A percentile compares a stretch with the other conserved stretches of the same genome.
Conservation (phyloP, 2,888 invertebrate species). For the Maniola hyperantus region DNA sequence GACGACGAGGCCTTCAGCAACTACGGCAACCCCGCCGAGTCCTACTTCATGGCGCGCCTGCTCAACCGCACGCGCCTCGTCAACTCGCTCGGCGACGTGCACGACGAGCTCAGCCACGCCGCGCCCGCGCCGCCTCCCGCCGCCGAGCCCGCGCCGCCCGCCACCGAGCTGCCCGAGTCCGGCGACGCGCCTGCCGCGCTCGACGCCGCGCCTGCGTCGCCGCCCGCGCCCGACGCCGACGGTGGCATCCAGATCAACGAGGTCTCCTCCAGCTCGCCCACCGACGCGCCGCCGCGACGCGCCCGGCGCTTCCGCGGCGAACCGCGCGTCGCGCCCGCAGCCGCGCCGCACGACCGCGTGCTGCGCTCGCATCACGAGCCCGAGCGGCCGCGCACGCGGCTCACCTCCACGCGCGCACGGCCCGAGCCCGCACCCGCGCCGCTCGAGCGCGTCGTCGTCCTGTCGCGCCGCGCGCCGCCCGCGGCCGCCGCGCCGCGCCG, state of each 20-base stretch:
- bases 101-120: conserved; percentile 59
- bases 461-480: conserved; percentile 57
- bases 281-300: conserved; percentile 65
- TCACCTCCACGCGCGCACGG: conserved; percentile 38
- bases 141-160: conserved; percentile 29
- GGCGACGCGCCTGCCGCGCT: conserved; percentile 42
- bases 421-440: conserved; percentile 42
- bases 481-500: conserved; percentile 31
- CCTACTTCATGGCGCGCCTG: conserved; percentile 74
- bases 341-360: conserved; percentile 60
- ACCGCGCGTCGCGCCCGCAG: conserved; percentile 42
- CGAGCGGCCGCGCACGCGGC: conserved; percentile 55
- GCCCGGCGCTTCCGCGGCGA: conserved; percentile 59
- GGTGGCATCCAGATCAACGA: conserved; percentile 86
- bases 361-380: conserved; percentile 73
- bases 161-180: conserved; percentile 36
- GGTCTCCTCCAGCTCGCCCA: conserved; percentile 84
- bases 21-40: conserved; percentile 77
- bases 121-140: conserved; percentile 28
- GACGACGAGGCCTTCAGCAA: conserved; percentile 61
- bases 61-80: conserved; percentile 66
- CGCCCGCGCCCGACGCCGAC: conserved; percentile 47
- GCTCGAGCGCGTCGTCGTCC: conserved; percentile 64
- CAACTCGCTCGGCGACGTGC: conserved; percentile 71
- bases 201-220: conserved; percentile 38